Conservation (phyloP, 1,140 invertebrate genomes). For the Bombus waltoni region DNA sequence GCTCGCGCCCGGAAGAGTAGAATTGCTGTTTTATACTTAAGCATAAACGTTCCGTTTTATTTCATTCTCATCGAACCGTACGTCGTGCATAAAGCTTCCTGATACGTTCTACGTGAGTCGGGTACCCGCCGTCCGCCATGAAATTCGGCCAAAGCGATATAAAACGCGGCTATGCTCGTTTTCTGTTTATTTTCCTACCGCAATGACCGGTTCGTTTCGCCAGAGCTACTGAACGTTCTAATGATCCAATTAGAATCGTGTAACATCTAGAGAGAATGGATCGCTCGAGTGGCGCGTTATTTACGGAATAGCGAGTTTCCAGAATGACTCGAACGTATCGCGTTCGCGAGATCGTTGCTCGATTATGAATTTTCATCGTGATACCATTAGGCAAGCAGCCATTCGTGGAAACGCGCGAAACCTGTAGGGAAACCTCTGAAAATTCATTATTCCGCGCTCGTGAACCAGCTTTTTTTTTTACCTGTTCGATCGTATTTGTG, state of each 20-base stretch:
- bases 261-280: not conserved
- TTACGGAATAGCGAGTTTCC: not conserved
- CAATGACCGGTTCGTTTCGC: constrained; percentile 11
- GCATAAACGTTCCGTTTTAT: constrained; percentile 68
- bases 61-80: constrained; percentile 59
- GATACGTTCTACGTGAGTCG: constrained; percentile 61
- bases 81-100: constrained; percentile 59
- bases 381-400: not conserved
- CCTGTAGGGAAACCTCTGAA: not conserved
- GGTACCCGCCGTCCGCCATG: constrained; percentile 24
- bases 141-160: constrained; percentile 48
- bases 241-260: constrained; percentile 52
- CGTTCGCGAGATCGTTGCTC: not conserved
- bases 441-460: not conserved
- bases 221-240: constrained; percentile 13
- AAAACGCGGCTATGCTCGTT: constrained; percentile 43
- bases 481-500: not conserved
- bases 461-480: not conserved
- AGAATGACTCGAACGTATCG: not conserved
- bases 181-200: constrained; percentile 1
- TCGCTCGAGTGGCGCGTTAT: not conserved
- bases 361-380: constrained; percentile 12
- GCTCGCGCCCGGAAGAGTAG: not conserved
- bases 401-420: too few species aligned
- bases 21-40: constrained; percentile 38